Evolutionary conservation across 2,113 vertebrate genomes (phyloP).

Genomic region (Ptilorrhoa leucosticta): DNA sequence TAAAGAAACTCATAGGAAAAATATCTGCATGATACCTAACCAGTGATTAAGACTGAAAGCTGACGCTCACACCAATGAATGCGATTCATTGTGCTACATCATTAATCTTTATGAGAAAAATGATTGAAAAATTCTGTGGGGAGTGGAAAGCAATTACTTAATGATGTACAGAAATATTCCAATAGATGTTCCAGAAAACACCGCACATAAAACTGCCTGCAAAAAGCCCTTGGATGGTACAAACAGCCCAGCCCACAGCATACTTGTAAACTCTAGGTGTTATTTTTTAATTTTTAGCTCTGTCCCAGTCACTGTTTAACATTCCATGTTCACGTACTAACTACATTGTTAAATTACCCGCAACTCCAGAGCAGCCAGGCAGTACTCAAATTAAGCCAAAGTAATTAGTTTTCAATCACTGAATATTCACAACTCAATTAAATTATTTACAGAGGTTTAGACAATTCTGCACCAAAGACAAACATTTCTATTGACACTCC

Average conservation of each 20-base stretch:
- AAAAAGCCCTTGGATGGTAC: background rate
- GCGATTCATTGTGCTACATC: background rate
- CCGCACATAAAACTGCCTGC: background rate
- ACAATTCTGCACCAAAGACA: constrained; percentile 26
- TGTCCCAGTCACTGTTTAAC: constrained; percentile 55
- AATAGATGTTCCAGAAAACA: background rate
- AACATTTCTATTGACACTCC: constrained; percentile 59
- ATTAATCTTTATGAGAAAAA: constrained; percentile 61
- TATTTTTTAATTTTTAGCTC: constrained; percentile 2
- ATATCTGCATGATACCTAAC: background rate
- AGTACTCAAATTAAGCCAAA: constrained; percentile 74
- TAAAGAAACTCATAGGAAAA: constrained; percentile 18
- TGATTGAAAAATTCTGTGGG: constrained; percentile 4
- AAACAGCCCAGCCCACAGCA: background rate
- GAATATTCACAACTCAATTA: constrained; percentile 79
- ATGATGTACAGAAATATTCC: background rate
- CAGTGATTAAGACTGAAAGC: background rate
- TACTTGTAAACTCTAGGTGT: background rate
- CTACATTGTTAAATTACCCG: constrained; percentile 72
- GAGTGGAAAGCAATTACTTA: constrained; percentile 46
- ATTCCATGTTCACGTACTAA: constrained; percentile 62
- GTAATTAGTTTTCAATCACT: constrained; percentile 77
- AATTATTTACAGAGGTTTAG: constrained; percentile 75
- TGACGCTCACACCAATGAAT: background rate
- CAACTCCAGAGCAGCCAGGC: constrained; percentile 71